Conservation (phyloP, 2,113 vertebrate genomes). For the Syngnathoides biaculeatus region DNA sequence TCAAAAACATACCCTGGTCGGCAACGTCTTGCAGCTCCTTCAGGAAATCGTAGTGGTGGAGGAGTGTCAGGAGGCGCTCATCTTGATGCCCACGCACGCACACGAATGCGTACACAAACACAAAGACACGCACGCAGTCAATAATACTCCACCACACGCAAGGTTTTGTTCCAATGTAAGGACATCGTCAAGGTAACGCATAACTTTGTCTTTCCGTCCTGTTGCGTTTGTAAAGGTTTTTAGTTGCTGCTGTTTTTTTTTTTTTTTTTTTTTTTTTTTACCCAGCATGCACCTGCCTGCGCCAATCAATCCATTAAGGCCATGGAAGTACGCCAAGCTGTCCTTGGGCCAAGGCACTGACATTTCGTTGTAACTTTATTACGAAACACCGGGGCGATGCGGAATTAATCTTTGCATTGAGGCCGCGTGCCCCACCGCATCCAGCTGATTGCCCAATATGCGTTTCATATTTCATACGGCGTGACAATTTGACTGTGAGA, state of each 20-base stretch:
- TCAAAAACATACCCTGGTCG: conserved; percentile 75
- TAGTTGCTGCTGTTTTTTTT: no score
- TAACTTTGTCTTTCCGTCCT: conserved; percentile 19
- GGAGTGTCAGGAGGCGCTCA: conserved; percentile 85
- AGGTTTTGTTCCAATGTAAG: not conserved
- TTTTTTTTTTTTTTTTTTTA: conserved; percentile 11
- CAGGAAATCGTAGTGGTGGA: conserved; percentile 87
- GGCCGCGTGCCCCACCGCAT: not conserved
- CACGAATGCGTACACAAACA: conserved; percentile 5
- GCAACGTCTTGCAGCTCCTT: conserved; percentile 90
- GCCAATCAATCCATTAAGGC: conserved; percentile 48
- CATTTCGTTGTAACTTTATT: not conserved
- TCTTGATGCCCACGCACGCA: conserved; percentile 69
- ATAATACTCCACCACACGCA: no score
- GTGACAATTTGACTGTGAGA: no score
- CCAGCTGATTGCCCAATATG: not conserved
- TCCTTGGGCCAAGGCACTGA: not conserved
- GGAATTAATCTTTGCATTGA: not conserved
- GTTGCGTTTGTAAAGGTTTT: not conserved
- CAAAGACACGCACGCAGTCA: not conserved
- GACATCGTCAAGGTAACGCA: conserved; percentile 7
- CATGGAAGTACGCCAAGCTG: not conserved
- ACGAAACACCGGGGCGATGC: not conserved
- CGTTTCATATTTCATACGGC: not conserved
- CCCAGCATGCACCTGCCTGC: conserved; percentile 18